These are phyloP conservation scores for Ecliptopera silaceata DNA, from an alignment of 2,888 invertebrate genomes.

Conservation along the genomic window DNA sequence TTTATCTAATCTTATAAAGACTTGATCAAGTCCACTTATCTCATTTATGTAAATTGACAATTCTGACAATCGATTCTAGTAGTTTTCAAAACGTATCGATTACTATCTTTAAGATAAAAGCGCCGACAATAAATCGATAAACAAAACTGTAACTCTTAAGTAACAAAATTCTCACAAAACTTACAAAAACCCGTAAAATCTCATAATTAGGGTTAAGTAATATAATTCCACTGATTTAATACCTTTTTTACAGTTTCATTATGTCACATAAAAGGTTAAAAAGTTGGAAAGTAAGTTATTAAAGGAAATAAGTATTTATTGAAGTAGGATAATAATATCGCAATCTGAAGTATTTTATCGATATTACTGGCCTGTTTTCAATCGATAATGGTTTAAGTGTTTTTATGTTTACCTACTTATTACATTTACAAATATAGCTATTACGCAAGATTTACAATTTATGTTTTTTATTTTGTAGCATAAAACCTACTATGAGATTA, in stretches of 20 bases:
- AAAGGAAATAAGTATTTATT: neutral
- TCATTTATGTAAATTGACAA: no score
- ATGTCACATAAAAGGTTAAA: neutral
- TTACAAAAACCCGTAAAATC: conserved; percentile 15
- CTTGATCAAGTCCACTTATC: no score
- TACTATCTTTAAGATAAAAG: neutral
- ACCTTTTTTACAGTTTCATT: conserved; percentile 14
- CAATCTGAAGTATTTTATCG: conserved; percentile 13
- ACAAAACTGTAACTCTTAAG: conserved; percentile 10
- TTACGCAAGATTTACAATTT: no score
- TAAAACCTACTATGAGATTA: no score
- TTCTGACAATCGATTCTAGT: neutral
- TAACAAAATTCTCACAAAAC: conserved; percentile 17
- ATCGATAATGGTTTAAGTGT: conserved; percentile 6
- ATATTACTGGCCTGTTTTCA: conserved; percentile 12
- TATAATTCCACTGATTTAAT: neutral
- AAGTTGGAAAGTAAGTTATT: neutral
- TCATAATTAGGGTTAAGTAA: conserved; percentile 17
- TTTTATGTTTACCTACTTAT: conserved; percentile 6
- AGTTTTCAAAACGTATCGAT: neutral
- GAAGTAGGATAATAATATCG: neutral
- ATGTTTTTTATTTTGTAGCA: no score
- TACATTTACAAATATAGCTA: neutral
- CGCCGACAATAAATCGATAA: neutral
- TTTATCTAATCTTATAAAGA: no score